phyloP scores from a whole-genome alignment of 2,797 vertebrate species.

The Sternarchorhynchus goeldii region DNA sequence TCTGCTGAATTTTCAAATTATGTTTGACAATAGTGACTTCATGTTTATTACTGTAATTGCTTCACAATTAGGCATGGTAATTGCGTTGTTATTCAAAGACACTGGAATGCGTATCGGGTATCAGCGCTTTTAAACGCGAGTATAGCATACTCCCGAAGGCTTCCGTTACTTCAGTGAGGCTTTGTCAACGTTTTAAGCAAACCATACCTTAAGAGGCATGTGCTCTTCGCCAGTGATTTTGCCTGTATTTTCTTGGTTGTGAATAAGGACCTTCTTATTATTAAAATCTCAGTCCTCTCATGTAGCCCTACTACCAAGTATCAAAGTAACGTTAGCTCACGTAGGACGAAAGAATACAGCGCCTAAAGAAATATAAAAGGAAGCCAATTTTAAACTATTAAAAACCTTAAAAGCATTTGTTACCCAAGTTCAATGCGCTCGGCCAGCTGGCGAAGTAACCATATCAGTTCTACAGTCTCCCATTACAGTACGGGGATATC shows the following conservation, averaged over 20 bases:
- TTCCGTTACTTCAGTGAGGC: too few relatives aligned
- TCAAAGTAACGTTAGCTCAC: background rate
- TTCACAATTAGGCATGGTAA: too few relatives aligned
- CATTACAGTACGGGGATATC: slow-evolving; percentile 52
- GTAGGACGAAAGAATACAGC: too few relatives aligned
- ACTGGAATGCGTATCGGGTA: too few relatives aligned
- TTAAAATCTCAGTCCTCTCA: background rate
- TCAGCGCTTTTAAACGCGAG: too few relatives aligned
- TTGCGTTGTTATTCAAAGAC: too few relatives aligned
- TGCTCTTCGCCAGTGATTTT: too few relatives aligned
- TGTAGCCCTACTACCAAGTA: background rate
- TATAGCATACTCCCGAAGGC: too few relatives aligned
- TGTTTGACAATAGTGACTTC: too few relatives aligned
- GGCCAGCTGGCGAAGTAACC: slow-evolving; percentile 18
- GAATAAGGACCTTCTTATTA: background rate
- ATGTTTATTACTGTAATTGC: too few relatives aligned
- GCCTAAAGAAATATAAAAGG: background rate
- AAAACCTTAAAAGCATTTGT: background rate
- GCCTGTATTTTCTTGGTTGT: background rate
- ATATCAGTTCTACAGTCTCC: slow-evolving; percentile 47
- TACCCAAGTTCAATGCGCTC: background rate
- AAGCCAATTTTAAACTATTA: background rate
- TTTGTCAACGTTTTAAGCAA: too few relatives aligned
- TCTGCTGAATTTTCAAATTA: too few relatives aligned
- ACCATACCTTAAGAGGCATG: background rate